A percentile compares a stretch with the other conserved stretches of the same genome.
Conservation (phyloP, 2,797 vertebrate species). For the Bucorvus abyssinicus region DNA sequence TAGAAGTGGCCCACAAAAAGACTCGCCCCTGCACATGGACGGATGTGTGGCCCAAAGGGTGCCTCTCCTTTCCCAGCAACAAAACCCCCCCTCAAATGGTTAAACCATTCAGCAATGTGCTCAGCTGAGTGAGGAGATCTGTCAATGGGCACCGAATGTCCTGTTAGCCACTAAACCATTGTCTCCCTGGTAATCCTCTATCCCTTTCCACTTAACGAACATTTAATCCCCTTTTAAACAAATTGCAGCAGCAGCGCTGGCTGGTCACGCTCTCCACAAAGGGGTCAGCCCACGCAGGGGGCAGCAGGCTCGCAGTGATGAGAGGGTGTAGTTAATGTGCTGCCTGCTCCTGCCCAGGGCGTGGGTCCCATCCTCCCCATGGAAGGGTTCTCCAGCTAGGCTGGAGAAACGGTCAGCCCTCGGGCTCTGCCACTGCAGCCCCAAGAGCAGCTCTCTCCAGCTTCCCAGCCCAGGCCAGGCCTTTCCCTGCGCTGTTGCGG, state of each 20-base stretch:
- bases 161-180: background rate
- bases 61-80: background rate
- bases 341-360: background rate
- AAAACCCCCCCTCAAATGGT: background rate
- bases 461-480: background rate
- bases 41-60: background rate
- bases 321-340: background rate
- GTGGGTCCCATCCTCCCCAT: fast-evolving
- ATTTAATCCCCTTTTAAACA: slow-evolving; percentile 60
- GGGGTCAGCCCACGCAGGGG: background rate
- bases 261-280: fast-evolving
- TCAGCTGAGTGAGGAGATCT: background rate
- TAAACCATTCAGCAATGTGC: background rate
- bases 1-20: background rate
- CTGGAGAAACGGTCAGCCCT: background rate
- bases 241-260: background rate
- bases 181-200: background rate
- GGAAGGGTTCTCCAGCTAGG: background rate
- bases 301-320: background rate
- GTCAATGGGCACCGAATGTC: background rate
- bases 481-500: no score
- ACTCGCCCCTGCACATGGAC: background rate
- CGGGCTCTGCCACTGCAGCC: fast-evolving
- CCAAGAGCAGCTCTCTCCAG: background rate
- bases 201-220: background rate